Conservation (phyloP, 2,113 vertebrate genomes). For the Hippocampus guttulatus region DNA sequence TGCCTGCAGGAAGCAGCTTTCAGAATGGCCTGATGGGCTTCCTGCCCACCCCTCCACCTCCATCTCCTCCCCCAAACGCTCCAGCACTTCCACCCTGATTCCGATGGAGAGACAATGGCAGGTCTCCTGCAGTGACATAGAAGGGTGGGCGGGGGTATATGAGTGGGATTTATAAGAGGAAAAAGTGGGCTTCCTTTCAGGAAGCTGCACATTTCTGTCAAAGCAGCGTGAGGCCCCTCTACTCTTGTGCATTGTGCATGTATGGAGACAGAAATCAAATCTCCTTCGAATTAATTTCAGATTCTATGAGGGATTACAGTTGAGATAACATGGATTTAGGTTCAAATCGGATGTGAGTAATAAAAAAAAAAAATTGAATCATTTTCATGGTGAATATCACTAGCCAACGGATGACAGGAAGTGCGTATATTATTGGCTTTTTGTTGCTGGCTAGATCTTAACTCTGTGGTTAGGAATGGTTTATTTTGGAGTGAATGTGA, state of each 20-base stretch:
- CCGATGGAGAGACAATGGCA: slow-evolving; percentile 71
- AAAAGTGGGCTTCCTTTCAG: slow-evolving; percentile 68
- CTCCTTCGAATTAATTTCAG: neutral
- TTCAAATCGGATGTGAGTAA: slow-evolving; percentile 3
- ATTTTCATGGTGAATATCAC: neutral
- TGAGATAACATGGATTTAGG: slow-evolving; percentile 12
- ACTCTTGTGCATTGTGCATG: no score
- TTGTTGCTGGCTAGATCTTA: neutral
- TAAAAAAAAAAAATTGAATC: neutral
- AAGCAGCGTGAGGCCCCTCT: slow-evolving; percentile 37
- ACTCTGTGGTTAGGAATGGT: neutral
- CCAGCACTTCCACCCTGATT: slow-evolving; percentile 23
- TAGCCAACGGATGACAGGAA: no score
- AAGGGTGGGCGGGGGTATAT: slow-evolving; percentile 16
- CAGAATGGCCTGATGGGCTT: slow-evolving; percentile 59
- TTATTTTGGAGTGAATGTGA: neutral
- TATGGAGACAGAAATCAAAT: slow-evolving; percentile 5
- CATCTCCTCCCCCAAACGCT: neutral
- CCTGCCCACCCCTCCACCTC: slow-evolving; percentile 33
- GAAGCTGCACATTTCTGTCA: slow-evolving; percentile 67
- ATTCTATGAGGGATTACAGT: slow-evolving; percentile 12
- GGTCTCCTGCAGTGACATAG: slow-evolving; percentile 53
- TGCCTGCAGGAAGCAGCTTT: slow-evolving; percentile 72
- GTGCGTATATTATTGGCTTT: neutral
- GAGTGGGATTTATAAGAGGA: slow-evolving; percentile 44